Conservation (phyloP, 2,797 vertebrate species). For the Thripadectes ignobilis region DNA sequence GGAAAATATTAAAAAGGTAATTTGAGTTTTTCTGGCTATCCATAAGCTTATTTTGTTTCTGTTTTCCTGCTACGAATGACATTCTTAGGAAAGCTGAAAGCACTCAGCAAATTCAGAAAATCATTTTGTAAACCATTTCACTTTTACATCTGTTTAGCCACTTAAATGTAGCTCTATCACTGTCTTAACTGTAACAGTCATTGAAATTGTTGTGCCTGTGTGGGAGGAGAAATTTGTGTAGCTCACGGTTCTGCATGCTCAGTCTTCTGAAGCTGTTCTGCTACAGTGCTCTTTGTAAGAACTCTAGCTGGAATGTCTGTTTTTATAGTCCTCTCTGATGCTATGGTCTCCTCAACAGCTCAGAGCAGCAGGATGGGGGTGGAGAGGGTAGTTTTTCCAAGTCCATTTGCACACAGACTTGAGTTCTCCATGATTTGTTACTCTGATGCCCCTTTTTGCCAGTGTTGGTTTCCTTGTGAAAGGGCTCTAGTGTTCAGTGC, state of each 20-base stretch:
- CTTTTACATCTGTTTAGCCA: neutral
- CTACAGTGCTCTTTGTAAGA: neutral
- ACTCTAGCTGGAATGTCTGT: accelerated
- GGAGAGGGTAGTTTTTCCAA: neutral
- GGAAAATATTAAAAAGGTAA: neutral
- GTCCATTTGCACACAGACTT: neutral
- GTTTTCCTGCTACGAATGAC: neutral
- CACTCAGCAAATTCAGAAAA: neutral
- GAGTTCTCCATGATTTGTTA: accelerated
- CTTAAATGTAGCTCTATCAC: neutral
- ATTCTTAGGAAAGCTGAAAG: neutral
- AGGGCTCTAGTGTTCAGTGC: neutral
- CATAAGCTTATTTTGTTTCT: neutral
- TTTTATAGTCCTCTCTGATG: neutral
- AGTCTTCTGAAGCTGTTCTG: neutral
- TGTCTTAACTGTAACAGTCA: neutral
- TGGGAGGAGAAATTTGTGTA: neutral
- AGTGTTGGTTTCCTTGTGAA: accelerated
- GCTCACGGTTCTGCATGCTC: neutral
- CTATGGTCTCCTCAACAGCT: neutral
- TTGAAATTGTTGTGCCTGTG: neutral
- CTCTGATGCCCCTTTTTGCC: neutral
- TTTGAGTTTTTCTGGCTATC: neutral
- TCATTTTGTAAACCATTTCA: neutral
- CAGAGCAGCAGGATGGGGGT: neutral